A percentile compares a stretch with the other conserved stretches of the same genome.
Conservation (phyloP, 2,113 vertebrate genomes). For the Irena cyanogastra region DNA sequence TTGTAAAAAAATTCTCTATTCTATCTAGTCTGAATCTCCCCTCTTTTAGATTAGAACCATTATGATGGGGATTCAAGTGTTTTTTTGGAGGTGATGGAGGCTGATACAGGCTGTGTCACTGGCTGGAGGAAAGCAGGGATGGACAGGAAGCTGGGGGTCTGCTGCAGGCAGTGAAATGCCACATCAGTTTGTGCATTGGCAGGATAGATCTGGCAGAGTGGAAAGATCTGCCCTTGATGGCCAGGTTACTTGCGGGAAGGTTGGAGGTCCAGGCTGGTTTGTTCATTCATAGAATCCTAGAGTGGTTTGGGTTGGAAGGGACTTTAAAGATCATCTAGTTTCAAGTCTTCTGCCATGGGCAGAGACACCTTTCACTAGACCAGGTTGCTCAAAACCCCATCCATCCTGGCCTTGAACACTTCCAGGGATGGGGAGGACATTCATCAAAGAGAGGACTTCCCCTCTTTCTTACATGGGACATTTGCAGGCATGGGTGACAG, state of each 20-base stretch:
- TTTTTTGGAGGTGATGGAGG: neutral
- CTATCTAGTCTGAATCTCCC: neutral
- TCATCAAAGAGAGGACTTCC: neutral
- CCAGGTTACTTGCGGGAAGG: rapidly evolving
- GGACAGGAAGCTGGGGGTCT: neutral
- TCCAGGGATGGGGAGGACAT: neutral
- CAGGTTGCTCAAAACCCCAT: neutral
- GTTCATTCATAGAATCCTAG: neutral
- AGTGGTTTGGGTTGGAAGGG: neutral
- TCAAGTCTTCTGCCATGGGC: neutral
- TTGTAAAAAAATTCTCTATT: rapidly evolving
- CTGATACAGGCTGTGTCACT: neutral
- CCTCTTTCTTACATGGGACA: neutral
- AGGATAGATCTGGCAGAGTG: neutral
- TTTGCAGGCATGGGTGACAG: neutral
- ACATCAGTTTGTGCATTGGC: neutral
- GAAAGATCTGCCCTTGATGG: neutral
- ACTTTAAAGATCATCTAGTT: neutral
- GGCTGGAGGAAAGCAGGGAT: neutral
- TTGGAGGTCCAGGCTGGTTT: neutral
- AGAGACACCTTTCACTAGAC: neutral
- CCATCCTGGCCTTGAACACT: neutral
- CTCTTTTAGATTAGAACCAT: neutral
- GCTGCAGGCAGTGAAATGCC: neutral
- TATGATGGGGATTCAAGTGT: neutral